phyloP scores from a whole-genome alignment of 2,797 vertebrate genomes.

The Artibeus lituratus region DNA sequence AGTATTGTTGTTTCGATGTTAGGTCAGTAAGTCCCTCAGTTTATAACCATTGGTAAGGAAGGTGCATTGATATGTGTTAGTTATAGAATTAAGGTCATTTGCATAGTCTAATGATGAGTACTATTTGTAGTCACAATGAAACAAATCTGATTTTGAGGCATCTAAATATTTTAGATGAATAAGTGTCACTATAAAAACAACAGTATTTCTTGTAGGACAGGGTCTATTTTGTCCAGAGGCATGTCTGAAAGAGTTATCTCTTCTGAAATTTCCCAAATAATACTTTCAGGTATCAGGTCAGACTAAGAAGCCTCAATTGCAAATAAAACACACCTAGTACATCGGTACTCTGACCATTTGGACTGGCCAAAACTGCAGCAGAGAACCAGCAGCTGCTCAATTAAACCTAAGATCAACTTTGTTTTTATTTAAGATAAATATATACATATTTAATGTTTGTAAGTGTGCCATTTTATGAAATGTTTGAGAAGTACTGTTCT shows the following conservation, averaged over 20 bases:
- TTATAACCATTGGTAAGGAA: neutral
- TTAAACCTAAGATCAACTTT: neutral
- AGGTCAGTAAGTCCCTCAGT: neutral
- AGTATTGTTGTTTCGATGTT: neutral
- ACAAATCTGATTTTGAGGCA: neutral
- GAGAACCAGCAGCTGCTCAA: neutral
- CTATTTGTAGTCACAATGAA: neutral
- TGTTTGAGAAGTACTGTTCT: neutral
- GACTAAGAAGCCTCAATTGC: neutral
- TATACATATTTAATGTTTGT: neutral
- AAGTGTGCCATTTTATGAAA: neutral
- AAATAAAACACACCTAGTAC: neutral
- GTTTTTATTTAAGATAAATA: neutral
- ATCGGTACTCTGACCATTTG: neutral
- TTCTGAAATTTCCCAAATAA: neutral
- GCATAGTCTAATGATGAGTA: neutral
- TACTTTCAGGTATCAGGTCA: neutral
- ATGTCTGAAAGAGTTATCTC: neutral
- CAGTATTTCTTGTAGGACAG: neutral
- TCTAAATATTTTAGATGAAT: neutral
- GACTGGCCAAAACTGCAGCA: neutral
- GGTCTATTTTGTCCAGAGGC: neutral
- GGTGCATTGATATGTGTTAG: neutral
- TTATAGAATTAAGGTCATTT: neutral
- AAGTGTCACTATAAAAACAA: neutral